Percentiles rank a stretch among this genome's conserved stretches.
These are phyloP conservation scores for Erebia aethiops DNA, from an alignment of 2,888 invertebrate species.

Conservation along the genomic window DNA sequence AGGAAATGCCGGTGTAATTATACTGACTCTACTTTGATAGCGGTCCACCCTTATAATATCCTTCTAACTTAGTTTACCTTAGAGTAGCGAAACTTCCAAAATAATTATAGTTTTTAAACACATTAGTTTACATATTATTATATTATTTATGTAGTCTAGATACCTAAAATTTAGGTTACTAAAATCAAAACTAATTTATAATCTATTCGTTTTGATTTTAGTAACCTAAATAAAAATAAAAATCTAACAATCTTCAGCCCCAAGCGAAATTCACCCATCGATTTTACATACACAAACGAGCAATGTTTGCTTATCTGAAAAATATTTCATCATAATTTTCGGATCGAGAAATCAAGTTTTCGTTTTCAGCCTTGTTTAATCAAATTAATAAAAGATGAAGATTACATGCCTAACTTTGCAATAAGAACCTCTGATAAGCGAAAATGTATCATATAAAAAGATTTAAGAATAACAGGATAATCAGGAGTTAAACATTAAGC, in stretches of 20 bases:
- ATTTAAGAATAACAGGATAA: not conserved
- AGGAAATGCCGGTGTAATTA: conserved; percentile 24
- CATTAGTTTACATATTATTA: not conserved
- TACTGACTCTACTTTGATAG: conserved; percentile 11
- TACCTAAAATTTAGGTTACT: not conserved
- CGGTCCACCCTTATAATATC: not conserved
- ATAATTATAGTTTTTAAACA: not conserved
- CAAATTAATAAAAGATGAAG: not conserved
- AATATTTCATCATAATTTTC: not conserved
- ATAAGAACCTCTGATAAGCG: conserved; percentile 4
- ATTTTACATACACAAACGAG: conserved; percentile 1
- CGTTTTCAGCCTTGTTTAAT: not conserved
- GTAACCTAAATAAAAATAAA: too few relatives aligned
- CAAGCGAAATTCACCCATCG: not conserved
- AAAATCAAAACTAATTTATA: not conserved
- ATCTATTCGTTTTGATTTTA: too few relatives aligned
- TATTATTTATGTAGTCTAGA: not conserved
- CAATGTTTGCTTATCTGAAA: conserved; percentile 1
- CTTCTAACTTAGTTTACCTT: conserved; percentile 11
- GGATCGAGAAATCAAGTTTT: not conserved
- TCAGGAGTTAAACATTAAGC: conserved; percentile 1
- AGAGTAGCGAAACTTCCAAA: not conserved
- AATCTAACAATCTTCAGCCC: not conserved
- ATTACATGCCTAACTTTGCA: not conserved
- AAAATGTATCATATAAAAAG: not conserved